Percentiles rank a stretch among this genome's conserved stretches.
Conservation (phyloP, 23 tunicate genomes). For the Diplosoma virens region DNA sequence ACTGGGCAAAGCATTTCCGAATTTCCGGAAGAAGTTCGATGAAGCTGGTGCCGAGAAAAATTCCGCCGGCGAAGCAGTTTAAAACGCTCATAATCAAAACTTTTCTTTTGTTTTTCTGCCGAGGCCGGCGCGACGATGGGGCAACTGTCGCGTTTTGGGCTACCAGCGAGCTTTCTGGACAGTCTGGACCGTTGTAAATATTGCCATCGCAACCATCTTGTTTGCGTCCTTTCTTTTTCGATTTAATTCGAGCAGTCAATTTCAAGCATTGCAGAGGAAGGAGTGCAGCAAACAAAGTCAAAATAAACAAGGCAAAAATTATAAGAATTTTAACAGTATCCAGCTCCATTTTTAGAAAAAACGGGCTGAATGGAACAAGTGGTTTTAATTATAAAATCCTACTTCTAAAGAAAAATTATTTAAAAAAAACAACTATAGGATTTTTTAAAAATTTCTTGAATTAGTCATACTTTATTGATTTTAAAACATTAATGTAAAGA, state of each 20-base stretch:
- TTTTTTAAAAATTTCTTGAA: too few species aligned
- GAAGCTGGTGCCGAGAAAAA: conserved; percentile 82
- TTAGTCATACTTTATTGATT: too few species aligned
- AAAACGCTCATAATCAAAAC: conserved; percentile 25
- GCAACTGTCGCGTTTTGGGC: not conserved
- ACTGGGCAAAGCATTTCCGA: conserved; percentile 61
- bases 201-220: not conserved
- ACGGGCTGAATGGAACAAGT: too few species aligned
- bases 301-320: conserved; percentile 60
- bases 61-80: conserved; percentile 90
- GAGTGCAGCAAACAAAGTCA: conserved; percentile 66
- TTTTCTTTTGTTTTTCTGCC: conserved; percentile 2
- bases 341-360: conserved; percentile 32
- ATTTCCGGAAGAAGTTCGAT: conserved; percentile 78
- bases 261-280: conserved; percentile 58
- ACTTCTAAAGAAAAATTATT: too few species aligned
- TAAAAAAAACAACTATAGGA: too few species aligned
- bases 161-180: not conserved
- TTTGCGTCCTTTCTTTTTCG: not conserved
- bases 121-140: not conserved
- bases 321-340: conserved; percentile 57
- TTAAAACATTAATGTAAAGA: too few species aligned
- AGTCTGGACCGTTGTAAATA: not conserved
- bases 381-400: too few species aligned
- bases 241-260: not conserved